Evolutionary conservation across 1,140 invertebrate species (phyloP), one percentile per base, ranked within the genome.

Genomic region (Lerema accius): DNA sequence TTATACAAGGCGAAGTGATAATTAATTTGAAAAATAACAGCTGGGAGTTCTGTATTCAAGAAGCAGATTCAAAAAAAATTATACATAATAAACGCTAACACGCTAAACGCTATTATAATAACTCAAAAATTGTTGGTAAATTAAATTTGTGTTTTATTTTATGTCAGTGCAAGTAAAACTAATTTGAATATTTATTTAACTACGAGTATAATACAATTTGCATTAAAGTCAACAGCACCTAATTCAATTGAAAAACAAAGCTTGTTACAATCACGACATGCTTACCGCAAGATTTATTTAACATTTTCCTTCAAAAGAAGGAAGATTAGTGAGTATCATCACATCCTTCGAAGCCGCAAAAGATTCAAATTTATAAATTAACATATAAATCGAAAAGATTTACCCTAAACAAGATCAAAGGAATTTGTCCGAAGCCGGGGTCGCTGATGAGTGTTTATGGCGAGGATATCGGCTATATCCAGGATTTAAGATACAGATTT

Each of bases 361-460:
- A 86, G 79, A 86, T 84, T 84, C 82, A 85, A 88, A 85, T 86
- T 86, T 73, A 73, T 69, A 83, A 88, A 89, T 89, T 89, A 85
- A 84, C 86, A 89, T 89, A 86, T 86, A 89, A 89, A 89, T 89
- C 84, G 86, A 89, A 89, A 86, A 86, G 83, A 84, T 86, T 89
- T 85, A 82, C 86, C 86, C 80, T 84, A 84, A 88, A 89, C 81
- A 85, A 85, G 86, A 89, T 89, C 84, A 86, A 86, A 86, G 78
- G 84, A 85, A 89, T 86, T 86, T 88, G 83, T 83, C 75, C 74
- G 71, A 79, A 78, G 79, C 77, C 72, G 78, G 70, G 67, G 45
- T 62, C 45, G 46, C 67, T 85, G 83, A 86, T 85, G 82, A 86
- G 73, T 84, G 76, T 88, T 88, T 88, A 86, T 80, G 63, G 73